These are phyloP conservation scores for Thamnophis sirtalis DNA, from an alignment of 2,113 vertebrate species.

Conservation along the genomic window DNA sequence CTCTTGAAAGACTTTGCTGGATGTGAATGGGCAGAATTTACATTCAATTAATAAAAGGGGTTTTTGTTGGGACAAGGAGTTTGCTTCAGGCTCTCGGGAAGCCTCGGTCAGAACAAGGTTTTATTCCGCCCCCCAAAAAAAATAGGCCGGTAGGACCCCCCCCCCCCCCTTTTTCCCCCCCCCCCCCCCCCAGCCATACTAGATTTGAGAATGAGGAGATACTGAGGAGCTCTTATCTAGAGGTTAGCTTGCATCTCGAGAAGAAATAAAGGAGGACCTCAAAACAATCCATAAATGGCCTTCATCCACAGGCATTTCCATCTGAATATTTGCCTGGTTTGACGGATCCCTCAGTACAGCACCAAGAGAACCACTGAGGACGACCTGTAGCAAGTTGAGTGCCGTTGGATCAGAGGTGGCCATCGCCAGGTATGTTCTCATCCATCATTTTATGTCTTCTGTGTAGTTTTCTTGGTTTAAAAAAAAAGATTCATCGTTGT, in stretches of 20 bases:
- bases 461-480: background rate
- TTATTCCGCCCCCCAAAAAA: too few relatives aligned
- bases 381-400: background rate
- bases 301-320: background rate
- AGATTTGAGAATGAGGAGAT: background rate
- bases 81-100: too few relatives aligned
- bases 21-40: too few relatives aligned
- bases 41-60: too few relatives aligned
- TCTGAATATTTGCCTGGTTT: background rate
- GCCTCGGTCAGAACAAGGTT: too few relatives aligned
- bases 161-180: rapidly evolving
- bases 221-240: background rate
- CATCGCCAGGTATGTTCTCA: background rate
- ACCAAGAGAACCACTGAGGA: background rate
- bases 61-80: too few relatives aligned
- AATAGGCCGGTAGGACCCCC: too few relatives aligned
- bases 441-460: background rate
- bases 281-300: background rate
- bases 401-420: background rate
- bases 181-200: rapidly evolving
- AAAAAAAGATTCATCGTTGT: background rate
- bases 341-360: background rate
- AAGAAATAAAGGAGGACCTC: background rate
- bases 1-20: too few relatives aligned
- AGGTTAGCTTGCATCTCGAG: background rate